Evolutionary conservation across 1,140 invertebrate genomes (phyloP), one percentile per base, ranked within the genome.

Genomic region (Anoplophora glabripennis): DNA sequence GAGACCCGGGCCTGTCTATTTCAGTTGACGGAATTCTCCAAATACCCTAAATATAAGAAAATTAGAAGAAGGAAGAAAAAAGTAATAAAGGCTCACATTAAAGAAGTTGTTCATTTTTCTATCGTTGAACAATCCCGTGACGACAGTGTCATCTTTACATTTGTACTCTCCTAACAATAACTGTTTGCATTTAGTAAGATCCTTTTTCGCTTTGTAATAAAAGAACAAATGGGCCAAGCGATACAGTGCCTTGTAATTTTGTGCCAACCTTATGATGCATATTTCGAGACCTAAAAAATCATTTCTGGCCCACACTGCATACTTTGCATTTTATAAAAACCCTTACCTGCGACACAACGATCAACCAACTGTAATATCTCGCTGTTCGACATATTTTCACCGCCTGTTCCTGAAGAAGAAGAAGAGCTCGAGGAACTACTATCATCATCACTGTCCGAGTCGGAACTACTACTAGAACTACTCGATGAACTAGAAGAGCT

Each of bases 221-320:
- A 89, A 90, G 74, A 89, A 94, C 67, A 91, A 88, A 75, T 94
- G 84, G 1, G 91, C 88, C 28, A 97, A 74, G 59, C 93, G 75
- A 49, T 95, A 96, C 21, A 94, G 80, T 0, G 93, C 90, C 77
- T 97, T 97, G 74, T 96, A 96, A 78, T 98, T 93, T 65, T 92
- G 89, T 0, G 91, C 86, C 77, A 94, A 94, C 38, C 94, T 79
- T 45, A 84, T 81, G 4, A 93, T 81, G 73, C 93, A 96, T 62
- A 92, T 83, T 77, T 93, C 88, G 44, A 97, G 74, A 12, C 90
- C 92, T 67, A 82, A 79, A 17, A 94, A 69, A 74, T 28, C 47
- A 45, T 11, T 12, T 17, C n/a, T n/a, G n/a, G n/a, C n/a, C n/a
- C n/a, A n/a, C 18, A 46, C 3, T 46, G 10, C 11, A 15, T 49